Base-by-base conservation (phyloP, 2,113 vertebrate genomes). In the Heteronetta atricapilla region DNA sequence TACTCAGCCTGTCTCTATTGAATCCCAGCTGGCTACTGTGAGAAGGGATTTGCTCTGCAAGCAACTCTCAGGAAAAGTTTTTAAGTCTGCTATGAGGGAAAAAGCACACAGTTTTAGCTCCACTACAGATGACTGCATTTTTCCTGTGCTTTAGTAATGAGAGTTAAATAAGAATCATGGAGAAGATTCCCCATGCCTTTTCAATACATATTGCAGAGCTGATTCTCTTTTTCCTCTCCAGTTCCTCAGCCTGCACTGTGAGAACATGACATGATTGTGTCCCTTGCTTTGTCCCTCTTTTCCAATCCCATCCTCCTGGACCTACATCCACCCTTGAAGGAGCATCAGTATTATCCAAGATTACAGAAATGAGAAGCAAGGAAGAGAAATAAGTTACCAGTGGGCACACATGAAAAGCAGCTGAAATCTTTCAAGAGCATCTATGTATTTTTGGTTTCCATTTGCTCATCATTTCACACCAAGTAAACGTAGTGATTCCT, bases 41-140 rank as follows among this genome's bases (percentile, higher is more conserved):
- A 88, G 73, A 29, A 90, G 34, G 38, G 29, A 17, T 84, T 86
- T 82, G 36, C 82, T 86, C 60, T 64, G 82, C 75, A 79, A 34
- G n/a, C 75, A 42, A 82, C 31, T 56, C 78, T 38, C 40, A 66
- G 68, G 38, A 79, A 44, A 84, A 52, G 50, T 63, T 59, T 75
- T 3, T 16, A 36, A 81, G 50, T 31, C 29, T 59, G 22, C 26
- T 74, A 40, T 6, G 52, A 33, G 31, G 21, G 1, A 50, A 64
- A 40, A n/a, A 15, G 31, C 14, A 28, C 8, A 14, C 14, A 40
- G 11, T 59, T 82, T 12, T 9, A 83, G 29, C n/a, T 91, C 56
- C 11, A 8, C 33, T 29, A 3, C 21, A 2, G 3, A 80, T 9
- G 29, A 64, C 5, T 38, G 23, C 8, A 9, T 58, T 90, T 70